A percentile compares a stretch with the other conserved stretches of the same genome.
Evolutionary conservation across 2,797 vertebrate species (phyloP).

Genomic region (Hoplostethus mediterraneus): DNA sequence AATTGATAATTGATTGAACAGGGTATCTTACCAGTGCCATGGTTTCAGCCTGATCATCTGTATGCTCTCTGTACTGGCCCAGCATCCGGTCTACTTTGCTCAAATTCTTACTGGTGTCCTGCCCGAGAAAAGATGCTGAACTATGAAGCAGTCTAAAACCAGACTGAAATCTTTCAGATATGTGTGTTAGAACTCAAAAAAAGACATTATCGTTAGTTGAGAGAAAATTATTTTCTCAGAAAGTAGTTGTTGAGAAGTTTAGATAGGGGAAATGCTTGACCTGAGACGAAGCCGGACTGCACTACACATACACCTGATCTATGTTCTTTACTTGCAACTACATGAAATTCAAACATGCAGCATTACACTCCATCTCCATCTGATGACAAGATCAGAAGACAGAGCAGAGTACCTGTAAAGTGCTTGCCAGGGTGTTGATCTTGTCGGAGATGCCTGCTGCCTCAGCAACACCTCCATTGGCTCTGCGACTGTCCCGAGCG

Average conservation of each 20-base stretch:
- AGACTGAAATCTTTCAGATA: too few relatives aligned
- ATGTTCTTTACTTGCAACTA: background rate
- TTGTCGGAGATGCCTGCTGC: conserved; percentile 87
- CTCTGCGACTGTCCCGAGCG: conserved; percentile 43
- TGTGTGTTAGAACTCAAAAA: too few relatives aligned
- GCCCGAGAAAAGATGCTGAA: conserved; percentile 2
- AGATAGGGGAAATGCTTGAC: too few relatives aligned
- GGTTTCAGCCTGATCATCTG: conserved; percentile 89
- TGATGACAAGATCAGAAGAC: background rate
- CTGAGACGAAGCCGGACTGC: too few relatives aligned
- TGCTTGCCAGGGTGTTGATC: conserved; percentile 91
- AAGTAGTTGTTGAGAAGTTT: too few relatives aligned
- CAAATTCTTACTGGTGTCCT: conserved; percentile 94
- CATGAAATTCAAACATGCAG: background rate
- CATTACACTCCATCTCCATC: background rate
- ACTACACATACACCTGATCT: too few relatives aligned
- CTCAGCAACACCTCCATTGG: conserved; percentile 47
- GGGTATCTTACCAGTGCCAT: conserved; percentile 87
- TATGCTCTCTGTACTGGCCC: conserved; percentile 91
- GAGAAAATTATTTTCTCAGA: too few relatives aligned
- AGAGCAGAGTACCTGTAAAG: conserved; percentile 87
- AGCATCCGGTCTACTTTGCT: conserved; percentile 93
- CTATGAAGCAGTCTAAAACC: too few relatives aligned
- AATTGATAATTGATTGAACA: background rate
- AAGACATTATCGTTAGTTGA: too few relatives aligned